Evolutionary conservation across 1,140 invertebrate genomes (phyloP).

Genomic region (Drosophila ficusphila): DNA sequence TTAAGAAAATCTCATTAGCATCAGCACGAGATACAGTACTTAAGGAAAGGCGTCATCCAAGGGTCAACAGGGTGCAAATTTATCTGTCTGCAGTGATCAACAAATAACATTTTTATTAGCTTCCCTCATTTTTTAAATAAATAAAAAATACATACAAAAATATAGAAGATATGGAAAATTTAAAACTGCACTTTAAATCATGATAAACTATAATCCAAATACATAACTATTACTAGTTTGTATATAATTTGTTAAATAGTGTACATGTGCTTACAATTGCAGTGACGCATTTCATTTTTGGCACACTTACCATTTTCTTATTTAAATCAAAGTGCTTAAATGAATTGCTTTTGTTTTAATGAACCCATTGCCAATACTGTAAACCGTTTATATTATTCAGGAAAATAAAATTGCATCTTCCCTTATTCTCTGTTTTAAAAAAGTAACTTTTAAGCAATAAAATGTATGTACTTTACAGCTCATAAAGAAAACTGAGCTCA

Average conservation of each 20-base stretch:
- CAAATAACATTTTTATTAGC: not conserved
- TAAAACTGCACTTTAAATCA: too few relatives aligned
- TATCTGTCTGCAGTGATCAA: conserved; percentile 14
- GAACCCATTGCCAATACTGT: conserved; percentile 10
- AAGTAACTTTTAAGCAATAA: too few relatives aligned
- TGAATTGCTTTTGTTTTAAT: conserved; percentile 9
- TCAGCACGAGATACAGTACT: conserved; percentile 16
- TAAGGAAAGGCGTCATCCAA: conserved; percentile 6
- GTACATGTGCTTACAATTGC: not conserved
- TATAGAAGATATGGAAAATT: too few relatives aligned
- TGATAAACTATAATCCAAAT: too few relatives aligned
- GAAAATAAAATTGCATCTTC: not conserved
- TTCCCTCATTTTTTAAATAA: not conserved
- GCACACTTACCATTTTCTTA: conserved; percentile 25
- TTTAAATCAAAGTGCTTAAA: conserved; percentile 11
- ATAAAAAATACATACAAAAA: not conserved
- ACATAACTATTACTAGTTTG: too few relatives aligned
- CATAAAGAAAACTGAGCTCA: conserved; percentile 14
- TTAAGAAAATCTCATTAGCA: conserved; percentile 26
- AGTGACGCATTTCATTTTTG: conserved; percentile 16
- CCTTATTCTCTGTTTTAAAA: not conserved
- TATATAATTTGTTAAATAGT: not conserved
- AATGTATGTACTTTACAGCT: not conserved
- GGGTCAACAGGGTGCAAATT: conserved; percentile 30
- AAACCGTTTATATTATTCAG: not conserved